Base-by-base conservation (phyloP, 2,797 vertebrate species). In the Lemur catta region DNA sequence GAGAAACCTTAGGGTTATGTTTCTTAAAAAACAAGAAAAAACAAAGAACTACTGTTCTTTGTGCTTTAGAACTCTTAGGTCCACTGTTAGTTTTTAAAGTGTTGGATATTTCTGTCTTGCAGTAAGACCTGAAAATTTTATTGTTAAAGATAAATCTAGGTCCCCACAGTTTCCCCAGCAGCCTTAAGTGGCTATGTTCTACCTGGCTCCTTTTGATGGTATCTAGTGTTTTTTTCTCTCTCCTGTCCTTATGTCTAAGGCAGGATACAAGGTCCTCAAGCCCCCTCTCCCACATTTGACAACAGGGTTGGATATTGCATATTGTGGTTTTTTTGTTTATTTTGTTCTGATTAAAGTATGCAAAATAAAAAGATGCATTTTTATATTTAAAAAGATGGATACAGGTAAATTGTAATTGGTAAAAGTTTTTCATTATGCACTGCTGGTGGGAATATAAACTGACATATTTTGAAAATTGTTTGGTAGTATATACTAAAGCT, bases 311-410 rank as follows among this genome's bases (percentile, higher is more conserved):
- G 91, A 96, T 97, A 30, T 11, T 95, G 67, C 96, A 67, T 93
- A 96, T 81, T 52, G 59, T 89, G 80, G 80, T 33, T 18, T 94
- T 96, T 93, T 72, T 95, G 67, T 14, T 79, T 91, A 96, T 94
- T 96, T 97, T 98, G n/a, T 96, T 94, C 82, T 94, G 93, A 75
- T 98, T 97, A 98, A 98, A 98, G 67, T 96, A 89, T 81, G 41
- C 28, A 30, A 94, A 57, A 84, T 91, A 82, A 80, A 88, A 97
- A 76, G 94, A 84, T 50, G 84, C 85, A 92, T 76, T 96, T 98
- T 91, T 97, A 92, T 35, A 4, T 69, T 38, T 35, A 2, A 35
- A 35, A 84, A 75, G 52, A 74, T 87, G 84, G 7, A 59, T 61
- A 74, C 59, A 74, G 41, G 69, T 15, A 59, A 20, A 74, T 74